These are phyloP conservation scores for Tenthredo livida DNA, from an alignment of 2,888 invertebrate genomes.

Conservation along the genomic window DNA sequence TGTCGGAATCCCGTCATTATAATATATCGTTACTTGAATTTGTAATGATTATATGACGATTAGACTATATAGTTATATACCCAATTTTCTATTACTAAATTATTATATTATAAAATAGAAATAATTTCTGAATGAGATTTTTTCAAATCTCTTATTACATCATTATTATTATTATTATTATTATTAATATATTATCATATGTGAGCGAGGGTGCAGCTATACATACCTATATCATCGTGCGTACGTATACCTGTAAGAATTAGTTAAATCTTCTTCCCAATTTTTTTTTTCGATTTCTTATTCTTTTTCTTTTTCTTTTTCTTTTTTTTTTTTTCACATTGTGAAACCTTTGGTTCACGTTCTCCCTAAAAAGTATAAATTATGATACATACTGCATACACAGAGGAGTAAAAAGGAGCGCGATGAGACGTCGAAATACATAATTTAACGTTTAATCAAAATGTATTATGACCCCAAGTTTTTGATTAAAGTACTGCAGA, in stretches of 20 bases:
- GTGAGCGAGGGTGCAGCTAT: neutral
- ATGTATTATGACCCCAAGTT: conserved; percentile 8
- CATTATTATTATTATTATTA: neutral
- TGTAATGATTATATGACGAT: neutral
- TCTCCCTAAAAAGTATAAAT: neutral
- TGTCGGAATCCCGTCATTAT: neutral
- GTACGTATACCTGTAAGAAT: neutral
- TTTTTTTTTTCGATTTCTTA: neutral
- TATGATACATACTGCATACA: neutral
- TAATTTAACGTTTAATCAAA: conserved; percentile 36
- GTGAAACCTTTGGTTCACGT: neutral
- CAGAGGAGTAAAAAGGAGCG: neutral
- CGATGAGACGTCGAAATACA: conserved; percentile 21
- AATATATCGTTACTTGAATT: neutral
- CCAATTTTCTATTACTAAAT: neutral
- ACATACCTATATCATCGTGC: conserved; percentile 21
- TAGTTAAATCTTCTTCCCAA: neutral
- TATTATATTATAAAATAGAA: neutral
- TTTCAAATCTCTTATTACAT: neutral
- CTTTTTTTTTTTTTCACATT: neutral
- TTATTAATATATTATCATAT: neutral
- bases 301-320: conserved; percentile 1
- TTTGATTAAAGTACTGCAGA: conserved; percentile 7
- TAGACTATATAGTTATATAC: neutral
- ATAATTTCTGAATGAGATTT: neutral